Evolutionary conservation across 1,140 invertebrate species (phyloP), one percentile per base, ranked within the genome.

Genomic region (Papilio polyxenes): DNA sequence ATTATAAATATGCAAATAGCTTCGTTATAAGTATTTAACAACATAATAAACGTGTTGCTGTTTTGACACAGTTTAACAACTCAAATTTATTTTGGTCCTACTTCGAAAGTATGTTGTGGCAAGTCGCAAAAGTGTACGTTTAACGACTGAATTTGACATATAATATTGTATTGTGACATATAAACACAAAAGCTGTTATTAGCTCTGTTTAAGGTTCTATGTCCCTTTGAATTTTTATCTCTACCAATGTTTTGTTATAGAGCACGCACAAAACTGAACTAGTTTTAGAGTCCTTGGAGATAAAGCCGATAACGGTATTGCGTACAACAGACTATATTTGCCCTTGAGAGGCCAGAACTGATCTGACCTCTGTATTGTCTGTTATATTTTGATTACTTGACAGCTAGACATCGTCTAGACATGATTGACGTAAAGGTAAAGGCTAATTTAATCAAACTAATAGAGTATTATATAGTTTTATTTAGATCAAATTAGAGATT

Each of bases 211-310:
- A 56, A n/a, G 20, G n/a, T 62, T 31, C 23, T 31, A 31, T 4
- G 7, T 9, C 8, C 17, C 59, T 62, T 62, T 20, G 17, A 62
- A 20, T 72, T 56, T 56, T 56, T 37, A 72, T 72, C 23, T 40
- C 11, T 15, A 17, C 23, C 4, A 51, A 77, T 77, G 20, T 51
- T 77, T 53, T 51, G 20, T 20, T 31, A 56, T 51, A 77, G 9
- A 77, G 49, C 75, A 77, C 75, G 75, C 75, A 77, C 75, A 15
- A 69, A 69, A 40, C 31, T 72, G 65, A 15, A 72, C 65, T 72
- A 72, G 75, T 53, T 31, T 44, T 17, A 0, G 20, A 53, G 75
- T 31, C 75, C 75, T 77, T 77, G 75, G 53, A 31, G 20, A 48
- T 31, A 44, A 49, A n/a, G 11, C 5, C 44, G 75, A 77, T 53